These are phyloP conservation scores for Drosophila multiciliata DNA, from an alignment of 2,888 invertebrate genomes.

Conservation along the genomic window DNA sequence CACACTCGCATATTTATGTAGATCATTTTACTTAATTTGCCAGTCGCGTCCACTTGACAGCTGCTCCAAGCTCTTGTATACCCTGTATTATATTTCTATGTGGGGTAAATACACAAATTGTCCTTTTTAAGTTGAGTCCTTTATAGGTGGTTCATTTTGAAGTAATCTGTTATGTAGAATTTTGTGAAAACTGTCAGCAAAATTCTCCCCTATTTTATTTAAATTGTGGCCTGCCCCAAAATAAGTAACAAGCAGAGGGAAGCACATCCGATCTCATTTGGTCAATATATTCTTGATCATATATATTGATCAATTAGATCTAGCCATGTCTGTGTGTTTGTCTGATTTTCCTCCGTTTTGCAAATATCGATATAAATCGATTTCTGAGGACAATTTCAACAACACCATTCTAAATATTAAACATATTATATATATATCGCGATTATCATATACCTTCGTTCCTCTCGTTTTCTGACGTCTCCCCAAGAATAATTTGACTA, in stretches of 20 bases:
- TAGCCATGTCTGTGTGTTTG: background rate
- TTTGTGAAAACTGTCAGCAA: too few relatives aligned
- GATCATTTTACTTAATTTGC: constrained; percentile 23
- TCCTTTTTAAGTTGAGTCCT: background rate
- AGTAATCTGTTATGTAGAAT: background rate
- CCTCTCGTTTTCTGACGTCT: too few relatives aligned
- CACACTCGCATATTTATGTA: constrained; percentile 17
- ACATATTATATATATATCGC: too few relatives aligned
- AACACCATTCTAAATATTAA: too few relatives aligned
- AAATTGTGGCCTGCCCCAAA: background rate
- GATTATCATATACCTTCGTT: too few relatives aligned
- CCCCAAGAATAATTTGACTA: too few relatives aligned
- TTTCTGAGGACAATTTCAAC: too few relatives aligned
- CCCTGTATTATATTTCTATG: background rate
- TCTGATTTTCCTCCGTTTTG: too few relatives aligned
- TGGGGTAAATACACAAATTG: background rate
- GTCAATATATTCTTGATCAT: background rate
- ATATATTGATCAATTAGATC: too few relatives aligned
- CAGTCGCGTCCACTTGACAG: constrained; percentile 17
- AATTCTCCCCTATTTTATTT: background rate
- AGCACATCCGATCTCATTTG: background rate
- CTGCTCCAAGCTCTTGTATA: constrained; percentile 8
- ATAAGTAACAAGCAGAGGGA: background rate
- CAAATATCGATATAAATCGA: too few relatives aligned
- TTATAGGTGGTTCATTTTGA: background rate